phyloP scores from a whole-genome alignment of 1,140 invertebrate genomes.

The Teleogryllus occipitalis region DNA sequence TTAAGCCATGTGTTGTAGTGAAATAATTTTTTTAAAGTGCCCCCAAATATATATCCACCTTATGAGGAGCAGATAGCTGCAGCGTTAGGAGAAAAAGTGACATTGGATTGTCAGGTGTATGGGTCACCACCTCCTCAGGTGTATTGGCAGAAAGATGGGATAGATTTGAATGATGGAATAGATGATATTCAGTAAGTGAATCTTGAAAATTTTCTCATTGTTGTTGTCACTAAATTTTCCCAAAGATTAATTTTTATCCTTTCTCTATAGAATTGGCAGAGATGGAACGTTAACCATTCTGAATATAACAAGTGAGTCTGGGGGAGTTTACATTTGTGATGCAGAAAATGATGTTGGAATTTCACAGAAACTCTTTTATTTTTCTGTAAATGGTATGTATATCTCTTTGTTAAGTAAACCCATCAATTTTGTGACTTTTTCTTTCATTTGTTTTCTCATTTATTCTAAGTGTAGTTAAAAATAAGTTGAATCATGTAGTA shows the following conservation, averaged over 20 bases:
- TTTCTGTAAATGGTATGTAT: conserved; percentile 41
- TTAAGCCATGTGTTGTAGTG: too few species aligned
- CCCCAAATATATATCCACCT: conserved; percentile 24
- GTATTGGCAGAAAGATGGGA: conserved; percentile 25
- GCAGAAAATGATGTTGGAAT: conserved; percentile 45
- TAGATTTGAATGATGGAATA: not conserved
- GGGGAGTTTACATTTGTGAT: conserved; percentile 41
- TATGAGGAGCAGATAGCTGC: conserved; percentile 21
- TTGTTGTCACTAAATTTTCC: not conserved
- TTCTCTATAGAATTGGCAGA: conserved; percentile 14
- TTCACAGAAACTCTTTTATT: conserved; percentile 43
- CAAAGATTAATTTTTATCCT: not conserved
- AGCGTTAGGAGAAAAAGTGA: conserved; percentile 16
- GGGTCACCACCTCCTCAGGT: conserved; percentile 25
- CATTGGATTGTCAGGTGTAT: conserved; percentile 22
- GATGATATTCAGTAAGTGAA: not conserved
- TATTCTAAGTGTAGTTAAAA: not conserved
- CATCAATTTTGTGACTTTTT: too few species aligned
- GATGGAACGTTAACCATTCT: conserved; percentile 33
- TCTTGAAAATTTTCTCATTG: not conserved
- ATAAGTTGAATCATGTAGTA: not conserved
- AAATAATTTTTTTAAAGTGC: conserved; percentile 18
- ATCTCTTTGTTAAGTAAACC: not conserved
- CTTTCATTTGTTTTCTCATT: too few species aligned
- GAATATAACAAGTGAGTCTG: conserved; percentile 31